A percentile compares a stretch with the other conserved stretches of the same genome.
phyloP scores from a whole-genome alignment of 2,888 invertebrate species.

The Drosophila parthenogenetica region DNA sequence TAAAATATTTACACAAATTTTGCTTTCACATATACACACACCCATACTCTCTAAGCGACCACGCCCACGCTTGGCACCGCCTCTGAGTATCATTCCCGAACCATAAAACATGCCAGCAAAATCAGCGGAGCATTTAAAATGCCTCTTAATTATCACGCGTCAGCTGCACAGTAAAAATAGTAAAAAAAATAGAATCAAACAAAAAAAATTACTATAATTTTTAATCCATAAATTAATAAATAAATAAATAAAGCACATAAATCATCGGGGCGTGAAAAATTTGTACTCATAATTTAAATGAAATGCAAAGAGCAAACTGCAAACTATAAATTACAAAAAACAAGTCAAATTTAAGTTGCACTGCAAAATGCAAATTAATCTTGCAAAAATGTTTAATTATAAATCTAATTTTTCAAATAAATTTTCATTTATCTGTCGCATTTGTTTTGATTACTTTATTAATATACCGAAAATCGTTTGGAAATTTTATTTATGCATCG shows the following conservation, averaged over 20 bases:
- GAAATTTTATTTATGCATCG: too few relatives aligned
- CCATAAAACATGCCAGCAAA: conserved; percentile 46
- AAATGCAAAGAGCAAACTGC: conserved; percentile 14
- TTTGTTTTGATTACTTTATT: too few relatives aligned
- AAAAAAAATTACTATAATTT: conserved; percentile 16
- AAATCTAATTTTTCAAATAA: conserved; percentile 12
- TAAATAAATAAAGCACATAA: conserved; percentile 37
- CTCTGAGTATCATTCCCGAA: neutral
- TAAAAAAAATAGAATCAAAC: conserved; percentile 10
- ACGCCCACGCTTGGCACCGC: conserved; percentile 19
- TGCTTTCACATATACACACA: neutral
- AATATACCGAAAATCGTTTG: too few relatives aligned
- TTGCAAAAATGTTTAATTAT: conserved; percentile 21
- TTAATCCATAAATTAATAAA: conserved; percentile 44
- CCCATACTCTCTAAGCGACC: conserved; percentile 8
- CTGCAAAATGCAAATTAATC: neutral
- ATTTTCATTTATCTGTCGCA: conserved; percentile 11
- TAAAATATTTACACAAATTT: conserved; percentile 10
- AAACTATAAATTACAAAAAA: neutral
- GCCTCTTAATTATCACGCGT: conserved; percentile 69
- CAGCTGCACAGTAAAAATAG: conserved; percentile 22
- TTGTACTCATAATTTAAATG: conserved; percentile 31
- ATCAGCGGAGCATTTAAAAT: conserved; percentile 65
- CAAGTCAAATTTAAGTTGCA: neutral
- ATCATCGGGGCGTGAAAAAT: conserved; percentile 47